phyloP scores from a whole-genome alignment of 2,797 vertebrate genomes.

The Helostoma temminkii region DNA sequence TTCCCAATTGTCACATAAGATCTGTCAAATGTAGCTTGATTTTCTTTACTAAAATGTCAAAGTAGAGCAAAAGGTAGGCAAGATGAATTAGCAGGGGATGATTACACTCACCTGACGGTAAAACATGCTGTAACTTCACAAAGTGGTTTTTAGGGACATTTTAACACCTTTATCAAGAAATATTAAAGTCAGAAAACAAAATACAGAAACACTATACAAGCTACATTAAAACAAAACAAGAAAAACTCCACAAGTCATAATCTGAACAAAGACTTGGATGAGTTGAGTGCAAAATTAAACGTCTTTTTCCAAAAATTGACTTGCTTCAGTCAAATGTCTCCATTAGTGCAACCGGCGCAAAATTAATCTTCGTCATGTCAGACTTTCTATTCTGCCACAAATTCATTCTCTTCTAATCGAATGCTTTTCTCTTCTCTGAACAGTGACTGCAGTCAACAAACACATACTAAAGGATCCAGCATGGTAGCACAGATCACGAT shows the following conservation, averaged over 20 bases:
- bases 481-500: constrained; percentile 25
- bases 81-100: background rate
- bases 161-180: constrained; percentile 42
- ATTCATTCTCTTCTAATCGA: constrained; percentile 28
- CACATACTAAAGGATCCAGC: constrained; percentile 11
- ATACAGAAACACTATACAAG: constrained; percentile 56
- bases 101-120: constrained; percentile 18
- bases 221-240: constrained; percentile 16
- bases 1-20: constrained; percentile 2
- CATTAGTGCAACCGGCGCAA: constrained; percentile 77
- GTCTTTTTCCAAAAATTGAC: constrained; percentile 35
- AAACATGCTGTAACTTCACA: constrained; percentile 20
- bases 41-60: constrained; percentile 9
- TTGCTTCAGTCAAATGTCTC: constrained; percentile 57
- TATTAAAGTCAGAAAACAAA: constrained; percentile 53
- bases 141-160: constrained; percentile 76
- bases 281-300: constrained; percentile 81
- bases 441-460: constrained; percentile 1
- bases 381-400: constrained; percentile 37
- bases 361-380: constrained; percentile 26
- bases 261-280: constrained; percentile 78
- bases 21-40: background rate
- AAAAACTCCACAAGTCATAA: constrained; percentile 74
- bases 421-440: constrained; percentile 28
- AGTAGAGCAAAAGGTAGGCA: constrained; percentile 20